Conservation (phyloP, 2,113 vertebrate species). For the Psittacula cyanocephala region DNA sequence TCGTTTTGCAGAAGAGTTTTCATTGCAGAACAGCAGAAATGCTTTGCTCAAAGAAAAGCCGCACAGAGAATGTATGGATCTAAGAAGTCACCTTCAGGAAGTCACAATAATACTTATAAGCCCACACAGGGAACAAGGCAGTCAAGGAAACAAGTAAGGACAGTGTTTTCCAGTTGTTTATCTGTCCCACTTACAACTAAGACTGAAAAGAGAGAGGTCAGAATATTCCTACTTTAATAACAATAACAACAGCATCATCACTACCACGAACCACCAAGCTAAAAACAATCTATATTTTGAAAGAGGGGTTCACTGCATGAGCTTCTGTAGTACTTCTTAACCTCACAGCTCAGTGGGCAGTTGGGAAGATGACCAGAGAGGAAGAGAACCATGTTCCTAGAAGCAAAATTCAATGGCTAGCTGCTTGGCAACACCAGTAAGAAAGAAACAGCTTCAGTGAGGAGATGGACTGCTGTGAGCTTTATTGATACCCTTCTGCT, state of each 20-base stretch:
- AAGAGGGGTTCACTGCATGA: background rate
- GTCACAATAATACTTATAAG: background rate
- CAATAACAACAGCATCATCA: background rate
- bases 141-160: background rate
- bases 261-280: background rate
- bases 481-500: background rate
- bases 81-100: background rate
- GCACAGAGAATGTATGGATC: background rate
- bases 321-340: background rate
- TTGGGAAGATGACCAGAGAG: background rate
- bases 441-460: background rate
- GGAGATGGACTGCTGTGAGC: background rate
- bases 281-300: background rate
- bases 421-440: background rate
- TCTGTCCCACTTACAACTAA: background rate
- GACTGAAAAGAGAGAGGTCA: background rate
- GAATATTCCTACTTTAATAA: background rate
- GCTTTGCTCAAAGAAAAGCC: background rate
- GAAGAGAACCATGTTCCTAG: rapidly evolving
- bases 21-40: background rate
- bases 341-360: background rate
- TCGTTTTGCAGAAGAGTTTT: background rate
- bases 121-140: background rate
- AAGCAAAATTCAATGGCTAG: background rate
- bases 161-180: background rate